These are phyloP conservation scores for Dendrocopos noguchii DNA, from an alignment of 2,113 vertebrate genomes.

Conservation along the genomic window DNA sequence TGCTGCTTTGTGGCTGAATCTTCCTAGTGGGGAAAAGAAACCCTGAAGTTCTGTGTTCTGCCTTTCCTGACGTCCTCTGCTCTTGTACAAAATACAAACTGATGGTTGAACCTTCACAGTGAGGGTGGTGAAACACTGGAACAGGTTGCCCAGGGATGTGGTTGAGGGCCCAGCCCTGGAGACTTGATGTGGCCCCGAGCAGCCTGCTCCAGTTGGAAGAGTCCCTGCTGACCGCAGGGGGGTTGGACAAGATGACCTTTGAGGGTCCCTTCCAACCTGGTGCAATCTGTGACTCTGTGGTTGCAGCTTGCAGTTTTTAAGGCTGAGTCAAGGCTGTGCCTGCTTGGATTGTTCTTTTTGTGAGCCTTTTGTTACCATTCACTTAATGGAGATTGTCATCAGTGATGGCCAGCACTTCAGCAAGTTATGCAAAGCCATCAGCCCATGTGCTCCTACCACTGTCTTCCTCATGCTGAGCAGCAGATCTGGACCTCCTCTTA, in stretches of 20 bases:
- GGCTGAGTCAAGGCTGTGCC: not conserved
- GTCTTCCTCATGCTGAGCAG: not conserved
- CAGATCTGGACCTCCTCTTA: not conserved
- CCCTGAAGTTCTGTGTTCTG: not conserved
- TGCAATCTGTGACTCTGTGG: not conserved
- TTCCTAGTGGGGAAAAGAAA: not conserved
- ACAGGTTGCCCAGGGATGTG: too few species aligned
- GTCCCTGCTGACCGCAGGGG: too few species aligned
- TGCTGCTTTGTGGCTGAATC: not conserved
- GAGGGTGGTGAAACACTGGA: too few species aligned
- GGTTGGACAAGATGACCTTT: too few species aligned
- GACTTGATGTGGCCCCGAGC: too few species aligned
- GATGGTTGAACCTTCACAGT: too few species aligned
- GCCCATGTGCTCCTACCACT: not conserved
- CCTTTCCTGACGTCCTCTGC: not conserved
- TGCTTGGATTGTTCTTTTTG: not conserved
- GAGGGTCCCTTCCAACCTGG: too few species aligned
- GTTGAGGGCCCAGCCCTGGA: too few species aligned
- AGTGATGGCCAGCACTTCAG: not conserved
- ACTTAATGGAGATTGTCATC: not conserved
- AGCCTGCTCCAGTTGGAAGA: too few species aligned
- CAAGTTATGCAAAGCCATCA: not conserved
- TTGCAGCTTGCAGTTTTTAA: not conserved
- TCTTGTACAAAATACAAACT: not conserved
- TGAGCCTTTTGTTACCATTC: not conserved